A percentile compares a stretch with the other conserved stretches of the same genome.
Evolutionary conservation across 2,113 vertebrate genomes (phyloP).

Genomic region (Chamaea fasciata): DNA sequence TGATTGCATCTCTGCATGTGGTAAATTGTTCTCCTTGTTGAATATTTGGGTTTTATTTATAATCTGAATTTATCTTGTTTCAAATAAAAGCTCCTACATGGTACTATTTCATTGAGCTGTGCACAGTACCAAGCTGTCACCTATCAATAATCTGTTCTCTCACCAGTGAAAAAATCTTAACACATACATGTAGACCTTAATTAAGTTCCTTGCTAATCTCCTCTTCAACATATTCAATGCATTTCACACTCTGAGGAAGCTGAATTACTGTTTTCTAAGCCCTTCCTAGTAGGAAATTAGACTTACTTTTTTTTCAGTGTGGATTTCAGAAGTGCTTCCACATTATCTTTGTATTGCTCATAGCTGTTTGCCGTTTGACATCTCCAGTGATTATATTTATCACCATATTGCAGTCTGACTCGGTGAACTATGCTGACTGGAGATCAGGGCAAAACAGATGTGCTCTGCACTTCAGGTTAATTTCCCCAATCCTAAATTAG

Average conservation of each 20-base stretch:
- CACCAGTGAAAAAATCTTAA: neutral
- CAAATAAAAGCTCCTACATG: neutral
- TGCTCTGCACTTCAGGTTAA: neutral
- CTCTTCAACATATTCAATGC: neutral
- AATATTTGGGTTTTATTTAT: neutral
- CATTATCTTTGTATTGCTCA: conserved; percentile 6
- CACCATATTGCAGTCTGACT: neutral
- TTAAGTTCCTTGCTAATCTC: neutral
- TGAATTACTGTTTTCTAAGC: conserved; percentile 3
- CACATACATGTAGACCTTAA: neutral
- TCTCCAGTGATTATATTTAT: conserved; percentile 40
- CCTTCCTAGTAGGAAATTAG: neutral
- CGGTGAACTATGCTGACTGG: neutral
- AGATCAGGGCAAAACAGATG: conserved; percentile 6
- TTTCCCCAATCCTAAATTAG: neutral
- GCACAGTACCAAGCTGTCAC: neutral
- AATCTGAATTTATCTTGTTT: neutral
- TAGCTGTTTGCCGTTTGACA: neutral
- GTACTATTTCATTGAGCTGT: neutral
- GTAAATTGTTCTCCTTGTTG: neutral
- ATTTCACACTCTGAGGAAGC: neutral
- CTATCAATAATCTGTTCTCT: neutral
- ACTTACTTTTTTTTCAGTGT: neutral
- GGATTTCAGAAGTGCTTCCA: neutral
- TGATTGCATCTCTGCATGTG: neutral